Conservation (phyloP, 1,140 invertebrate species). For the Drosophila nebulosa region DNA sequence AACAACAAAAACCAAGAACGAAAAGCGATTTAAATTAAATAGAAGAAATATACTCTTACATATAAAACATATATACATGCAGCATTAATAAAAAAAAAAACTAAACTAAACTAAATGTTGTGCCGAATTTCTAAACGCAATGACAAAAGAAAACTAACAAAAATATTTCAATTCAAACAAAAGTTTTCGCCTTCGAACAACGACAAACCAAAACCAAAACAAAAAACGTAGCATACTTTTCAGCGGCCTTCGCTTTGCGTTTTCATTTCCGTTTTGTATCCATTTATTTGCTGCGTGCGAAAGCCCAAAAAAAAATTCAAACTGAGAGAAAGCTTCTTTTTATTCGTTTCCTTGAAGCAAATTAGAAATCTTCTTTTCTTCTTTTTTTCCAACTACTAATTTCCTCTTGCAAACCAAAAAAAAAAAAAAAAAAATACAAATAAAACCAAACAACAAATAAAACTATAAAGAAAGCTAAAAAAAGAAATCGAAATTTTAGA, state of each 20-base stretch:
- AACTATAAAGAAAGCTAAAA: background rate
- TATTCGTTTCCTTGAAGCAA: background rate
- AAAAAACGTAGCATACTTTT: conserved; percentile 36
- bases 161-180: conserved; percentile 44
- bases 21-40: conserved; percentile 14
- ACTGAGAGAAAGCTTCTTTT: background rate
- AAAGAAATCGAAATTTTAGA: background rate
- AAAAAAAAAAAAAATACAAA: background rate
- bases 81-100: background rate
- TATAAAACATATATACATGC: background rate
- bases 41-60: conserved; percentile 24
- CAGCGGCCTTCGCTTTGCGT: conserved; percentile 38
- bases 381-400: conserved; percentile 8
- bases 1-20: conserved; percentile 17
- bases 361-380: background rate
- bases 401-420: conserved; percentile 13
- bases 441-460: background rate
- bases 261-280: conserved; percentile 14
- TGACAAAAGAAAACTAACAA: conserved; percentile 42
- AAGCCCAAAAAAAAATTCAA: conserved; percentile 4
- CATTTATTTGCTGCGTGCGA: background rate
- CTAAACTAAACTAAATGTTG: background rate
- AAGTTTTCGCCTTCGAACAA: conserved; percentile 33
- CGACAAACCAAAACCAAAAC: background rate
- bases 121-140: background rate